Percentiles rank a stretch among this genome's conserved stretches.
phyloP scores from a whole-genome alignment of 2,888 invertebrate genomes.

The Imbricaverruca yamaguchii region DNA sequence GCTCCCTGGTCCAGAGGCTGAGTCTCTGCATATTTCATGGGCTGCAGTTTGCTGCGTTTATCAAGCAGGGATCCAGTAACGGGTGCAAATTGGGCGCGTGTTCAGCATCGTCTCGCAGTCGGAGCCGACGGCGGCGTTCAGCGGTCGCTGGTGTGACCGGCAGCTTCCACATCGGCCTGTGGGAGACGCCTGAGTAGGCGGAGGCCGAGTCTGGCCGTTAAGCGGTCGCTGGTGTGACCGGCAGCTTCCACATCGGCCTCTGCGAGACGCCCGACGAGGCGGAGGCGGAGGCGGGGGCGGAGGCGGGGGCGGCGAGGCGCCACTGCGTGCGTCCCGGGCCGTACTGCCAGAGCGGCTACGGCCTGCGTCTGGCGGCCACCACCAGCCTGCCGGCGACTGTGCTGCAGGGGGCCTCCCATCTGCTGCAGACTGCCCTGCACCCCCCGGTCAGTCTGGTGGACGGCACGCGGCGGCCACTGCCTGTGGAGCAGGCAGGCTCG shows the following conservation, averaged over 20 bases:
- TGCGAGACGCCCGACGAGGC: neutral
- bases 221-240: neutral
- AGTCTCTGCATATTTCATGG: too few relatives aligned
- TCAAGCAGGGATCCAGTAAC: too few relatives aligned
- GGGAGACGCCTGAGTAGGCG: neutral
- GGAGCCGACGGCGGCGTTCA: too few relatives aligned
- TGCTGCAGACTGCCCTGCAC: neutral
- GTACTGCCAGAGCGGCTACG: constrained; percentile 28
- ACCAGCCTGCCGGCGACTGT: constrained; percentile 28
- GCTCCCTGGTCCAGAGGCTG: too few relatives aligned
- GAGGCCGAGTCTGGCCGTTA: too few relatives aligned
- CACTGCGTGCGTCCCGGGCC: constrained; percentile 28
- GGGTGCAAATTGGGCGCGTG: too few relatives aligned
- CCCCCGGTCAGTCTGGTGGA: neutral
- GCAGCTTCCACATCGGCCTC: neutral
- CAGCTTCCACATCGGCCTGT: neutral
- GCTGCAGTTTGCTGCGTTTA: too few relatives aligned
- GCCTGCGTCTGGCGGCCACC: constrained; percentile 28
- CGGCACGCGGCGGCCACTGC: too few relatives aligned
- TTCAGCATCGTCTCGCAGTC: too few relatives aligned
- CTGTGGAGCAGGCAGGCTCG: too few relatives aligned
- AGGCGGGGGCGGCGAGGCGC: neutral
- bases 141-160: neutral
- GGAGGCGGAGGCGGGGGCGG: neutral
- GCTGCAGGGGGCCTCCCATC: constrained; percentile 23